Evolutionary conservation across 1,140 invertebrate genomes (phyloP).

Genomic region (Sinonovacula constricta): DNA sequence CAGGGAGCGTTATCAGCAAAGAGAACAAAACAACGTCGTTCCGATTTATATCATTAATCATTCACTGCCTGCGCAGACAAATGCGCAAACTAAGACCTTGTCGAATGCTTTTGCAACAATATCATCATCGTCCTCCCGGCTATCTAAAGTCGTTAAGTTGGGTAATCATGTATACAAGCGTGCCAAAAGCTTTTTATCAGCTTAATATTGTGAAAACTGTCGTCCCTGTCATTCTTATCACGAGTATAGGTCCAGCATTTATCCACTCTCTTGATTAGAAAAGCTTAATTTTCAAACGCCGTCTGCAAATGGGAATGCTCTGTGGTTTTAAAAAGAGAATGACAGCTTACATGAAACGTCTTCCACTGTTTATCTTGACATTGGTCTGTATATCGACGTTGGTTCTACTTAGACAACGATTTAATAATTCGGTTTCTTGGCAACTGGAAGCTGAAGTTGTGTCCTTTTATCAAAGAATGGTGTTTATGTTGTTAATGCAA

Average conservation of each 20-base stretch:
- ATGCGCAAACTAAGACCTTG: no score
- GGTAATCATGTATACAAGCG: background rate
- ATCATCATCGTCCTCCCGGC: background rate
- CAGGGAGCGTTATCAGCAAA: no score
- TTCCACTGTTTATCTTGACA: background rate
- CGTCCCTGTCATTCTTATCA: background rate
- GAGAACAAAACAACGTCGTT: no score
- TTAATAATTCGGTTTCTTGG: no score
- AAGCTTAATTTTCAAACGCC: conserved; percentile 7
- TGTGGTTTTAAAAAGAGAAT: background rate
- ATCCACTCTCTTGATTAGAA: background rate
- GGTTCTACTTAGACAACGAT: no score
- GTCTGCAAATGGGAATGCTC: background rate
- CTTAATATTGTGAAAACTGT: background rate
- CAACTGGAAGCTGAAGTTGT: no score
- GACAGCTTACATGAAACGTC: background rate
- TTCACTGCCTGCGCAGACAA: no score
- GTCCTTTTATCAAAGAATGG: no score
- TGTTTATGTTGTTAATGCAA: no score
- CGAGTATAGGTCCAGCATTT: conserved; percentile 1
- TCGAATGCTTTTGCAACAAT: background rate
- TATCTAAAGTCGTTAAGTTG: background rate
- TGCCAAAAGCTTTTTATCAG: background rate
- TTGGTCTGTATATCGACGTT: background rate
- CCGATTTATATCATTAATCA: no score